Conservation (phyloP, 2,113 vertebrate genomes). For the Speoplatyrhinus poulsoni region DNA sequence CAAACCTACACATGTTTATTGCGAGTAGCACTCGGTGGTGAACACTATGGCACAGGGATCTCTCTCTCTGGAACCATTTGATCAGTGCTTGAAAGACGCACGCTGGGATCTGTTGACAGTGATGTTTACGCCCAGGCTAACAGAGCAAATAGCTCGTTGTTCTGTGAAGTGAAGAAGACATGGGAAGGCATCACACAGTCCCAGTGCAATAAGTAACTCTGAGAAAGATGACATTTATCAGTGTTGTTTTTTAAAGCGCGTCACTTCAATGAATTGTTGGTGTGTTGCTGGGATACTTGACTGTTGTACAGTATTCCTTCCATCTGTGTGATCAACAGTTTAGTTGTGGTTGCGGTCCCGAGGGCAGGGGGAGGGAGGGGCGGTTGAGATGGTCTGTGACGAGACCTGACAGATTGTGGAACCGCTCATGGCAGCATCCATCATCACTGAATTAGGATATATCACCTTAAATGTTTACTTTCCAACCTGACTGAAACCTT, state of each 20-base stretch:
- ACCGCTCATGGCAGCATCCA: constrained; percentile 3
- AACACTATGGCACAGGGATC: constrained; percentile 42
- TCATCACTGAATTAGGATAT: constrained; percentile 7
- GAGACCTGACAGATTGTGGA: constrained; percentile 13
- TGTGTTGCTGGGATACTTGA: neutral
- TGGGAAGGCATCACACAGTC: constrained; percentile 37
- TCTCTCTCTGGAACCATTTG: constrained; percentile 56
- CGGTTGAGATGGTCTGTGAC: neutral
- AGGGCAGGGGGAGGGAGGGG: too few relatives aligned
- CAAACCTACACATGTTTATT: constrained; percentile 43
- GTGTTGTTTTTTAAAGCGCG: constrained; percentile 25
- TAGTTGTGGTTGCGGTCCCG: too few relatives aligned
- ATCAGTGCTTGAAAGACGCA: constrained; percentile 59
- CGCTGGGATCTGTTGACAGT: constrained; percentile 57
- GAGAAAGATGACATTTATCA: constrained; percentile 28
- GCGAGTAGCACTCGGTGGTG: constrained; percentile 41
- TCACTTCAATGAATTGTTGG: constrained; percentile 28
- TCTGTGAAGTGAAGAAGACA: constrained; percentile 48
- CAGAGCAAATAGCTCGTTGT: constrained; percentile 61
- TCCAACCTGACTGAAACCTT: too few relatives aligned
- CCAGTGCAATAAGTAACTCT: constrained; percentile 50
- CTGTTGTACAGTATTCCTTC: constrained; percentile 19
- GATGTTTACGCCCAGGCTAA: constrained; percentile 61
- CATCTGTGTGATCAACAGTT: constrained; percentile 6
- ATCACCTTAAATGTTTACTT: too few relatives aligned